These are phyloP conservation scores for Astropecten irregularis DNA, from an alignment of 53 echinoderm and acorn worm genomes.

Conservation along the genomic window DNA sequence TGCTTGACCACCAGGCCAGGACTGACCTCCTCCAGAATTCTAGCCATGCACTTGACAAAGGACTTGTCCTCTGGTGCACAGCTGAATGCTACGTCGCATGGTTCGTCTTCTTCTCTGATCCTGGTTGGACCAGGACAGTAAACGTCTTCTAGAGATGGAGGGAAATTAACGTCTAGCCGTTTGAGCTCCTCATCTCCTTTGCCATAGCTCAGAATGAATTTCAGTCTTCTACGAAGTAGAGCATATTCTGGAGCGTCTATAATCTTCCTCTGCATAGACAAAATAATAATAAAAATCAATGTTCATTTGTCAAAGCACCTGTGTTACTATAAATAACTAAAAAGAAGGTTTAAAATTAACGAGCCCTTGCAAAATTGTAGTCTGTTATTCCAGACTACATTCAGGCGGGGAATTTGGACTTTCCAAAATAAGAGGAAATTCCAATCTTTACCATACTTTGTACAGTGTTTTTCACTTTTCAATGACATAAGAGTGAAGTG, in stretches of 20 bases:
- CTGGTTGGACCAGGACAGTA: neutral
- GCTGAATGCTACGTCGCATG: conserved; percentile 73
- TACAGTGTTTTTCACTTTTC: no score
- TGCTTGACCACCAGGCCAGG: conserved; percentile 61
- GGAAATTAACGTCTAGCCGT: neutral
- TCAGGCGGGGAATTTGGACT: no score
- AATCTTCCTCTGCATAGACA: neutral
- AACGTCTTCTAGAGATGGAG: neutral
- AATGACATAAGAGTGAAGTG: no score
- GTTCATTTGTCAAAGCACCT: no score
- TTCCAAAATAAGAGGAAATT: no score
- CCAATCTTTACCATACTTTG: no score
- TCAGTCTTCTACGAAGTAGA: conserved; percentile 20
- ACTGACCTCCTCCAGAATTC: conserved; percentile 43
- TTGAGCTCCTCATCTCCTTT: conserved; percentile 23
- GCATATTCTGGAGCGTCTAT: conserved; percentile 26
- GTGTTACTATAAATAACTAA: no score
- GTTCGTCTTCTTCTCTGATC: neutral
- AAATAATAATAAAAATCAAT: neutral
- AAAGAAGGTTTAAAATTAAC: no score
- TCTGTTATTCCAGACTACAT: no score
- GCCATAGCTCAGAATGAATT: conserved; percentile 35
- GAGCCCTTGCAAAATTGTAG: no score
- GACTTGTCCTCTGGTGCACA: conserved; percentile 71
- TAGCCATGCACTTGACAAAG: conserved; percentile 51